phyloP scores from a whole-genome alignment of 2,797 vertebrate species.

The Rhinichthys osculus region DNA sequence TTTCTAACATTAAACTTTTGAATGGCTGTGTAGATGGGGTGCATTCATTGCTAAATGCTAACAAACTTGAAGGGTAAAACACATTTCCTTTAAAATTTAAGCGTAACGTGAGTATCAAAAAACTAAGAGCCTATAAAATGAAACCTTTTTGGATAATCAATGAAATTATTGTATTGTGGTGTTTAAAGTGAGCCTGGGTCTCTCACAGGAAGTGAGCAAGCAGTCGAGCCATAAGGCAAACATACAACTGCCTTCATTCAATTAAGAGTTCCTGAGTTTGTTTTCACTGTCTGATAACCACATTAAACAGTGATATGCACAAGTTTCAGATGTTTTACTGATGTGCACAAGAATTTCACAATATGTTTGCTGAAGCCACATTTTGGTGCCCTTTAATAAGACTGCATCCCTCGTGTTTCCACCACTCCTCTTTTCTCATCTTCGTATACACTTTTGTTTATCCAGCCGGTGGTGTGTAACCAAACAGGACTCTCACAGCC shows the following conservation, averaged over 20 bases:
- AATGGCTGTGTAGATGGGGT: no score
- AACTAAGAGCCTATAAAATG: neutral
- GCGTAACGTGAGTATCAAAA: neutral
- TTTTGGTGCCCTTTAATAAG: conserved; percentile 47
- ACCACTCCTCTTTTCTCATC: conserved; percentile 51
- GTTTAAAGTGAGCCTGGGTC: neutral
- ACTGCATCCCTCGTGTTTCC: conserved; percentile 26
- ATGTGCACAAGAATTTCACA: conserved; percentile 25
- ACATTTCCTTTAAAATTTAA: neutral
- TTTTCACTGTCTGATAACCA: conserved; percentile 53
- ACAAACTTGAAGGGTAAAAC: neutral
- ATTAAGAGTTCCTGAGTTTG: conserved; percentile 33
- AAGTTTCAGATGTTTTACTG: conserved; percentile 66
- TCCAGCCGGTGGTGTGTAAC: conserved; percentile 80
- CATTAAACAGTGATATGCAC: conserved; percentile 65
- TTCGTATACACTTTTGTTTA: conserved; percentile 75
- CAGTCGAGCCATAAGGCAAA: conserved; percentile 32
- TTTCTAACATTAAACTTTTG: no score
- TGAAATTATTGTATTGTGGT: neutral
- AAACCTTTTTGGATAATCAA: neutral
- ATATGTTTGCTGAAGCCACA: conserved; percentile 14
- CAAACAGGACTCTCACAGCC: conserved; percentile 77
- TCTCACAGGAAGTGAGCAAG: conserved; percentile 33
- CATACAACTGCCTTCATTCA: conserved; percentile 40
- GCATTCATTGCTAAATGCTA: neutral